Conservation (phyloP, 1,140 invertebrate species). For the Nephila pilipes region DNA sequence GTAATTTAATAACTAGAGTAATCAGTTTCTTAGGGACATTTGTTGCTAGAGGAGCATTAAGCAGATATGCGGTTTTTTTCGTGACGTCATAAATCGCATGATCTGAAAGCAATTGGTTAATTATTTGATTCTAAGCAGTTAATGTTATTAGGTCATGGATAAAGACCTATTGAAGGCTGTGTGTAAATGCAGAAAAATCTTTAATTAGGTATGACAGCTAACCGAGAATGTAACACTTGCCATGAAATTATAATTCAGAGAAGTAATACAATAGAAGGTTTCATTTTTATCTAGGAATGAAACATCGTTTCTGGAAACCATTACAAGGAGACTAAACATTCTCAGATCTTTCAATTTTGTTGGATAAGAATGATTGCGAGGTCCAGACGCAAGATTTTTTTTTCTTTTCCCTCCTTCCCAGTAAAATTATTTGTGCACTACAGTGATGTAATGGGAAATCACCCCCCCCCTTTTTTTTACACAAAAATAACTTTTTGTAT, state of each 20-base stretch:
- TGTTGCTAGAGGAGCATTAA: neutral
- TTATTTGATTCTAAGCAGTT: neutral
- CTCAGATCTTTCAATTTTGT: too few species aligned
- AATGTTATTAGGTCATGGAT: neutral
- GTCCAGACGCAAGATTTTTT: too few species aligned
- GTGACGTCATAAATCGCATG: conserved; percentile 1
- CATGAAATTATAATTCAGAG: neutral
- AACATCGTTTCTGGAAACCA: neutral
- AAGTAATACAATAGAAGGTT: neutral
- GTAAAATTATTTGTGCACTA: too few species aligned
- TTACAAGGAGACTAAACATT: neutral
- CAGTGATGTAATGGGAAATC: too few species aligned
- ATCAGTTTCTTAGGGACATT: neutral
- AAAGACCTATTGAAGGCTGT: neutral
- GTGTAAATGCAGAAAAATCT: neutral
- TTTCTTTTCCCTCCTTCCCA: too few species aligned
- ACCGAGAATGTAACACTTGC: neutral
- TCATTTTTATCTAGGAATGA: neutral
- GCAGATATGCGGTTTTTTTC: neutral
- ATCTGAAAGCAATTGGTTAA: conserved; percentile 1
- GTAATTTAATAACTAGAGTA: too few species aligned
- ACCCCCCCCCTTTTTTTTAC: too few species aligned
- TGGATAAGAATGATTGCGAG: too few species aligned
- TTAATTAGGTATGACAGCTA: neutral
- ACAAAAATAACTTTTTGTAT: too few species aligned